Evolutionary conservation across 2,113 vertebrate genomes (phyloP).

Genomic region (Turnix velox): DNA sequence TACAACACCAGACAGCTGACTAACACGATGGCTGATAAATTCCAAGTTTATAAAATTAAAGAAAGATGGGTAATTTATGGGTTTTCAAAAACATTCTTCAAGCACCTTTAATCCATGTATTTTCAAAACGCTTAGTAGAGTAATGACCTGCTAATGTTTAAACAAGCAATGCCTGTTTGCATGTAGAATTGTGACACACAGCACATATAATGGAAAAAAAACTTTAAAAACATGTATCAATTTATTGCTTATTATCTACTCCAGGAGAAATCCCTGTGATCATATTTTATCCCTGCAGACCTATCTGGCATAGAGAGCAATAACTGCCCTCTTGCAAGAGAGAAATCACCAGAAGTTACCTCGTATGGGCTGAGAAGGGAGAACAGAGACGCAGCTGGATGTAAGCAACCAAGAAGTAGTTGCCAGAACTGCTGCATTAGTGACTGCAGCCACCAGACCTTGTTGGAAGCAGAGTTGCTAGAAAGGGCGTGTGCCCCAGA

Average conservation of each 20-base stretch:
- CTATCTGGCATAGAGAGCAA: not conserved
- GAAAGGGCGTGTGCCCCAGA: fast-evolving
- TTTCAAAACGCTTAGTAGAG: not conserved
- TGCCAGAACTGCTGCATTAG: not conserved
- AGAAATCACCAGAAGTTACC: not conserved
- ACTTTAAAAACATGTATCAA: not conserved
- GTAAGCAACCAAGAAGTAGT: not conserved
- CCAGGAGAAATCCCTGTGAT: not conserved
- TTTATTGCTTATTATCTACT: not conserved
- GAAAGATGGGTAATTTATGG: not conserved
- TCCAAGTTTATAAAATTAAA: not conserved
- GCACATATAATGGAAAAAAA: not conserved
- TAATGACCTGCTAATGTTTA: not conserved
- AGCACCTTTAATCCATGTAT: not conserved
- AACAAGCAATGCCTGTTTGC: not conserved
- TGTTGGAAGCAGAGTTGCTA: not conserved
- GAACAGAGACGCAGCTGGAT: not conserved
- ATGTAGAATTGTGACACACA: not conserved
- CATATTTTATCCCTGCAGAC: not conserved
- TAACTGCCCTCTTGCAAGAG: not conserved
- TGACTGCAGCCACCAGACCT: not conserved
- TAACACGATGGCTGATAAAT: not conserved
- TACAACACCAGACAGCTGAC: not conserved
- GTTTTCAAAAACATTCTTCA: not conserved
- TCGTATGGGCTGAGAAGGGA: not conserved